phyloP scores from a whole-genome alignment of 1,140 invertebrate genomes.

The Bacillus rossius region DNA sequence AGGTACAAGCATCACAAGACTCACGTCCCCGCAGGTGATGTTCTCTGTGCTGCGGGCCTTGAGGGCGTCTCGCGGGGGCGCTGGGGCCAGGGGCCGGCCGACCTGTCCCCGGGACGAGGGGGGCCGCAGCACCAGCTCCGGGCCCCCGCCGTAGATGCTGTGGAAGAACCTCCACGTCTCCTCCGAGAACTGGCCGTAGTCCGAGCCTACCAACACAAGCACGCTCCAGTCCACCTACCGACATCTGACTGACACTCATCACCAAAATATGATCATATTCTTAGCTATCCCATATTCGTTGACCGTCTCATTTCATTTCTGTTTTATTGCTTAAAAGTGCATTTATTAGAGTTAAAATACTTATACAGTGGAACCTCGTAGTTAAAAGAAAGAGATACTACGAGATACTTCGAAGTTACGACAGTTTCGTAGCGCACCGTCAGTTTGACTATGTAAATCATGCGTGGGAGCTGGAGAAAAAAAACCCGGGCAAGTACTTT shows the following conservation, averaged over 20 bases:
- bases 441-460: too few relatives aligned
- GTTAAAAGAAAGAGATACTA: too few relatives aligned
- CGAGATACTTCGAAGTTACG: too few relatives aligned
- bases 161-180: constrained; percentile 82
- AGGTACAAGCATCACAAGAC: too few relatives aligned
- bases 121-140: constrained; percentile 57
- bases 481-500: too few relatives aligned
- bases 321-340: background rate
- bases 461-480: too few relatives aligned
- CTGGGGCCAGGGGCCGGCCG: background rate
- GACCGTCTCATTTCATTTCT: background rate
- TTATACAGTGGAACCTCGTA: too few relatives aligned
- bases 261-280: background rate
- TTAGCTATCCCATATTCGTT: background rate
- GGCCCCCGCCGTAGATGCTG: constrained; percentile 80
- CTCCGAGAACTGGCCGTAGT: constrained; percentile 78
- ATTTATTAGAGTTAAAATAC: background rate
- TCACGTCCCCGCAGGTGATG: constrained; percentile 8
- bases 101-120: background rate
- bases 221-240: background rate
- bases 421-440: too few relatives aligned
- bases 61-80: background rate
- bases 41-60: constrained; percentile 20
- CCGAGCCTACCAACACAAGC: constrained; percentile 56
- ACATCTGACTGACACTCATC: background rate